Conservation (phyloP, 2,113 vertebrate species). For the Menura novaehollandiae region DNA sequence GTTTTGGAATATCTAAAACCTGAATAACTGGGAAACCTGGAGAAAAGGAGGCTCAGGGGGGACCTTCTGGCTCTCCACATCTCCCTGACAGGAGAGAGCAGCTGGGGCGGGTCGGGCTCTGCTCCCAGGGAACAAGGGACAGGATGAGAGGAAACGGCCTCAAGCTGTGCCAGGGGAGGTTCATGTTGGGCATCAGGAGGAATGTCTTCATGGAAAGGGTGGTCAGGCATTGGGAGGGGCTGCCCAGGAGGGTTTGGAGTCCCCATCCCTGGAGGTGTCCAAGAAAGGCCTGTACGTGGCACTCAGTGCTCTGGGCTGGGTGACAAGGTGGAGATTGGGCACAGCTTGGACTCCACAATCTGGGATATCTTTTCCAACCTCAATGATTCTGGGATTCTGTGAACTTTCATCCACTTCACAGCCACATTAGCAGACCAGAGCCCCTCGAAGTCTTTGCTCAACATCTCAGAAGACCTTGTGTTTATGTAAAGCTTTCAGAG, state of each 20-base stretch:
- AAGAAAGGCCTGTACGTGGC: accelerated
- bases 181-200: background rate
- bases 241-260: background rate
- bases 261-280: background rate
- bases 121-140: background rate
- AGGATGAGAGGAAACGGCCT: background rate
- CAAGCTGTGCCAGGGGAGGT: accelerated
- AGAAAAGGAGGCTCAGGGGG: background rate
- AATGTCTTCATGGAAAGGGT: background rate
- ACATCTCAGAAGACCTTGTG: background rate
- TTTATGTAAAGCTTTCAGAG: background rate
- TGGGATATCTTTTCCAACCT: background rate
- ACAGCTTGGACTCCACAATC: accelerated
- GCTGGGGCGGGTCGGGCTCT: accelerated
- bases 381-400: background rate
- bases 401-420: background rate
- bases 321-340: accelerated
- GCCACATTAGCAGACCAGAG: accelerated
- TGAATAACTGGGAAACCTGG: background rate
- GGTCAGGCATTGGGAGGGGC: accelerated
- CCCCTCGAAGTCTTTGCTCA: background rate
- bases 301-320: background rate
- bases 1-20: background rate
- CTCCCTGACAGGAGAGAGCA: background rate
- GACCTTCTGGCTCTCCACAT: background rate